These are phyloP conservation scores for Biston betularia DNA, from an alignment of 2,888 invertebrate species.

Conservation along the genomic window DNA sequence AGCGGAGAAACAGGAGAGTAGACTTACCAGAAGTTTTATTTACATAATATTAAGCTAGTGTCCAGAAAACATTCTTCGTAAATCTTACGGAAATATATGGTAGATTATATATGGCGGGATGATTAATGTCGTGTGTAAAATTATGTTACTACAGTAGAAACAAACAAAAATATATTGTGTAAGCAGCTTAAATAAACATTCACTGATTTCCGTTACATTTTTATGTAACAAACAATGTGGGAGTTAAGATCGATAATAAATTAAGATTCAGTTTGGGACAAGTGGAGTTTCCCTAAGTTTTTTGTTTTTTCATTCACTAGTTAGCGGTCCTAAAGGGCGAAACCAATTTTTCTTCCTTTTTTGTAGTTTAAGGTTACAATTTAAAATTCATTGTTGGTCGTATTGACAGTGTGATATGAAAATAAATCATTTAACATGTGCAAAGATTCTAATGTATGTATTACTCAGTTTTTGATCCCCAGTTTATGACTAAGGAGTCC, in stretches of 20 bases:
- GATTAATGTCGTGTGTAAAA: background rate
- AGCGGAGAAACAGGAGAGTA: no score
- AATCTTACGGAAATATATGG: no score
- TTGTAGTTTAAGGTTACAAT: background rate
- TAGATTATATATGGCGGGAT: no score
- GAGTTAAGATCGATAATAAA: constrained; percentile 41
- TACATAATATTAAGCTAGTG: no score
- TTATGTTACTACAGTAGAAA: background rate
- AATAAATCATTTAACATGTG: no score
- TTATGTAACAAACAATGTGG: background rate
- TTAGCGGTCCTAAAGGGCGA: background rate
- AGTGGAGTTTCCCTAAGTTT: background rate
- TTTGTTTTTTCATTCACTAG: constrained; percentile 11
- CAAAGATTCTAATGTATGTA: no score
- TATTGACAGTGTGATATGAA: no score
- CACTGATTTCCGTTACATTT: background rate
- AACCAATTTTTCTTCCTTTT: background rate
- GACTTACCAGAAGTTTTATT: no score
- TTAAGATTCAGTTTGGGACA: constrained; percentile 43
- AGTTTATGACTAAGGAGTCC: no score
- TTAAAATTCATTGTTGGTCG: background rate
- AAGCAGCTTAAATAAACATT: background rate
- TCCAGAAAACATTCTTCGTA: no score
- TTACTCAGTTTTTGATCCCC: no score
- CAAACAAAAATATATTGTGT: background rate